These are phyloP conservation scores for Apoderus coryli DNA, from an alignment of 2,888 invertebrate genomes.

Conservation along the genomic window DNA sequence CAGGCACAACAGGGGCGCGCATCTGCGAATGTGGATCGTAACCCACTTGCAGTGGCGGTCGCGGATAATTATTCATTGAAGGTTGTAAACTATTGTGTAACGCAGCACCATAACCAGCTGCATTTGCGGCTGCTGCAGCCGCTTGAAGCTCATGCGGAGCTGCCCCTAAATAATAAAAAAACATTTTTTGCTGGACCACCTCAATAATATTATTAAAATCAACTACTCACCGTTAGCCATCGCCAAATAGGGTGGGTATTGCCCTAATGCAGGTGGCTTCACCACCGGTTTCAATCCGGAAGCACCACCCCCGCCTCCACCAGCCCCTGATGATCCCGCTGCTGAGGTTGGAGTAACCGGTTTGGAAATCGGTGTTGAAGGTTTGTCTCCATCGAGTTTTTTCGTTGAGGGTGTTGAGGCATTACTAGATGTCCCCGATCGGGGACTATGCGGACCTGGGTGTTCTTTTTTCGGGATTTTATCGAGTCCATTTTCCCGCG, in stretches of 20 bases:
- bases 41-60: slow-evolving; percentile 48
- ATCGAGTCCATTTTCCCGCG: slow-evolving; percentile 73
- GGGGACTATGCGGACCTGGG: slow-evolving; percentile 51
- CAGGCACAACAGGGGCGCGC: slow-evolving; percentile 48
- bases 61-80: slow-evolving; percentile 48
- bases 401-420: slow-evolving; percentile 83
- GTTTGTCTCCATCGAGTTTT: slow-evolving; percentile 72
- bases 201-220: too few relatives aligned
- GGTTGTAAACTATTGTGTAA: slow-evolving; percentile 50
- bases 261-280: slow-evolving; percentile 37
- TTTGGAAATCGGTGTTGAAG: slow-evolving; percentile 82
- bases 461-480: slow-evolving; percentile 68
- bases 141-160: slow-evolving; percentile 46
- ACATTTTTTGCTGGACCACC: background rate
- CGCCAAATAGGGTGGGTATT: slow-evolving; percentile 47
- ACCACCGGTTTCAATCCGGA: slow-evolving; percentile 43
- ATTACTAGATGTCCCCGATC: slow-evolving; percentile 79
- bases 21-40: slow-evolving; percentile 53
- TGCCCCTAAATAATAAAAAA: slow-evolving; percentile 16
- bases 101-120: slow-evolving; percentile 39
- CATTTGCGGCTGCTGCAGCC: slow-evolving; percentile 31
- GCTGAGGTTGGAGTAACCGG: slow-evolving; percentile 72
- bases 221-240: slow-evolving; percentile 36
- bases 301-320: too few relatives aligned
- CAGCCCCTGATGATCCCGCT: slow-evolving; percentile 33